A percentile compares a stretch with the other conserved stretches of the same genome.
These are phyloP conservation scores for Aricia artaxerxes DNA, from an alignment of 2,888 invertebrate genomes.

Conservation along the genomic window DNA sequence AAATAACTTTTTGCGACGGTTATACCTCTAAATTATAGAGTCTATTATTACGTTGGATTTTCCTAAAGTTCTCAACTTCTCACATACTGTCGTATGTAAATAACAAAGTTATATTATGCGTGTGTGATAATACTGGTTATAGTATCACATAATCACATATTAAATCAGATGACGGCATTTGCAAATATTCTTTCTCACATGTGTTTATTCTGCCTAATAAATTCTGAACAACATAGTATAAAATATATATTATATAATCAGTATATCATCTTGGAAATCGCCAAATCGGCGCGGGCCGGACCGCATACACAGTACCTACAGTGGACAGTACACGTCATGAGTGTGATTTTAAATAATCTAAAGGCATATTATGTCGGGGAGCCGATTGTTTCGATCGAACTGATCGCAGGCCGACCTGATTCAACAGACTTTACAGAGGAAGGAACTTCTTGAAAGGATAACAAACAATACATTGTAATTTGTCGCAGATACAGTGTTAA, in stretches of 20 bases:
- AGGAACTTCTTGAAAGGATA: no score
- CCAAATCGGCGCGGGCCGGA: no score
- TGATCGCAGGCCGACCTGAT: no score
- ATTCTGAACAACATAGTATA: background rate
- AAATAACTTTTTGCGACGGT: conserved; percentile 12
- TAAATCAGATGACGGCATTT: conserved; percentile 13
- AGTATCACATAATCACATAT: background rate
- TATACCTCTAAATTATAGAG: background rate
- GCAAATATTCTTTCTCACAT: conserved; percentile 13
- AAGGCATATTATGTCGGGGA: no score
- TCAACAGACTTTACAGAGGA: no score
- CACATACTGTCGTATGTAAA: conserved; percentile 25
- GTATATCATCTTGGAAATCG: background rate
- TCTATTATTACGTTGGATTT: conserved; percentile 15
- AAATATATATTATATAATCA: background rate
- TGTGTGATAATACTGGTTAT: conserved; percentile 12
- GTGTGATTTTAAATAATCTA: no score
- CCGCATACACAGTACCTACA: no score
- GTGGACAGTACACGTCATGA: no score
- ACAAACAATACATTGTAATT: no score
- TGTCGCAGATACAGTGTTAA: no score
- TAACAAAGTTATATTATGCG: background rate
- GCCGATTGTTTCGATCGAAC: no score
- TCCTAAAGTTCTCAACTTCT: conserved; percentile 19
- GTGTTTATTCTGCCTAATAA: background rate